These are phyloP conservation scores for Zapornia atra DNA, from an alignment of 2,113 vertebrate genomes.

Conservation along the genomic window DNA sequence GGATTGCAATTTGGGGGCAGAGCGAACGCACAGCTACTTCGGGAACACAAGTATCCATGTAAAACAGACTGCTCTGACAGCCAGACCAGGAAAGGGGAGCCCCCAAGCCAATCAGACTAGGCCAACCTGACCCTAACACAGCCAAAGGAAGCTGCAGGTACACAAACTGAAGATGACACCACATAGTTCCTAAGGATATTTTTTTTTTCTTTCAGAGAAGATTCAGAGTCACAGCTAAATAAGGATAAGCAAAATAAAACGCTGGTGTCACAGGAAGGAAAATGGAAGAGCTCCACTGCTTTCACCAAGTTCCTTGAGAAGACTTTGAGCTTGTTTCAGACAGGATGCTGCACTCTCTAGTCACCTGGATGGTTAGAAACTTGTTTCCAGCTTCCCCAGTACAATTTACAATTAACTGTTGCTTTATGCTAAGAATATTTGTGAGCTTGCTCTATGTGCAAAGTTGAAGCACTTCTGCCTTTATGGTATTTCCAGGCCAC, in stretches of 20 bases:
- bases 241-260: background rate
- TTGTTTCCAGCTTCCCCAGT: background rate
- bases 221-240: background rate
- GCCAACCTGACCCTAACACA: rapidly evolving
- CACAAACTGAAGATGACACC: background rate
- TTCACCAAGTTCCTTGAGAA: background rate
- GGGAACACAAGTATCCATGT: background rate
- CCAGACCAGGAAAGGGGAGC: background rate
- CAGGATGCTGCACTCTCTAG: background rate
- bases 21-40: background rate
- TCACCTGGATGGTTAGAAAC: background rate
- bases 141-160: background rate
- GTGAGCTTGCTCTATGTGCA: background rate
- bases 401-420: background rate
- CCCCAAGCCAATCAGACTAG: background rate
- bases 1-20: background rate
- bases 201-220: background rate
- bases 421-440: background rate
- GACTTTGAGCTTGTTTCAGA: background rate
- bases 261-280: background rate
- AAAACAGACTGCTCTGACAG: background rate
- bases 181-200: background rate
- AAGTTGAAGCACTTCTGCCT: background rate
- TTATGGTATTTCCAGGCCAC: background rate
- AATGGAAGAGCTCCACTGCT: background rate